Conservation (phyloP, 2,113 vertebrate species). For the Tragulus kanchil region DNA sequence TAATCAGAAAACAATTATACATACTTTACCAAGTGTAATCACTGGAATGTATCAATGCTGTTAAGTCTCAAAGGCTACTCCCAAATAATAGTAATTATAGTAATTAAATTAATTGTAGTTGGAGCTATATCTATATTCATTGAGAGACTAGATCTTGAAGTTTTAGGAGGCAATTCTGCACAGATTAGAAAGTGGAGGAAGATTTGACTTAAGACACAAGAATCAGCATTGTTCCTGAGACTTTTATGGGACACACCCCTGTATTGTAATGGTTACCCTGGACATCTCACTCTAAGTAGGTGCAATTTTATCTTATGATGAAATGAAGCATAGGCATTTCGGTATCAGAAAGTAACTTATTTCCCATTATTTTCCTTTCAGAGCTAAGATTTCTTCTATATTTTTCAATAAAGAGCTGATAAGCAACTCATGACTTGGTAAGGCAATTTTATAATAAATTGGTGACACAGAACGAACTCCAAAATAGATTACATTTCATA, state of each 20-base stretch:
- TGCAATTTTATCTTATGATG: neutral
- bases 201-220: neutral
- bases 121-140: neutral
- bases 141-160: neutral
- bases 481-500: neutral
- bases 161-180: neutral
- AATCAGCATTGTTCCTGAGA: neutral
- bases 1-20: neutral
- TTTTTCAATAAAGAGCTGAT: constrained; percentile 23
- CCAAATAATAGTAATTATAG: neutral
- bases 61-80: neutral
- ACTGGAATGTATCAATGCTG: neutral
- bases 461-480: neutral
- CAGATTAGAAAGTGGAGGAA: neutral
- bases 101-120: neutral
- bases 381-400: neutral
- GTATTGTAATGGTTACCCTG: neutral
- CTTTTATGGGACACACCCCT: neutral
- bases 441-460: neutral
- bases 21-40: neutral
- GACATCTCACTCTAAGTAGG: neutral
- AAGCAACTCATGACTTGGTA: neutral
- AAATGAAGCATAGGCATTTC: neutral
- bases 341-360: neutral
- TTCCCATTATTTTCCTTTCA: neutral